Percentiles rank a stretch among this genome's conserved stretches.
Evolutionary conservation across 2,113 vertebrate genomes (phyloP).

Genomic region (Oophaga pumilio): DNA sequence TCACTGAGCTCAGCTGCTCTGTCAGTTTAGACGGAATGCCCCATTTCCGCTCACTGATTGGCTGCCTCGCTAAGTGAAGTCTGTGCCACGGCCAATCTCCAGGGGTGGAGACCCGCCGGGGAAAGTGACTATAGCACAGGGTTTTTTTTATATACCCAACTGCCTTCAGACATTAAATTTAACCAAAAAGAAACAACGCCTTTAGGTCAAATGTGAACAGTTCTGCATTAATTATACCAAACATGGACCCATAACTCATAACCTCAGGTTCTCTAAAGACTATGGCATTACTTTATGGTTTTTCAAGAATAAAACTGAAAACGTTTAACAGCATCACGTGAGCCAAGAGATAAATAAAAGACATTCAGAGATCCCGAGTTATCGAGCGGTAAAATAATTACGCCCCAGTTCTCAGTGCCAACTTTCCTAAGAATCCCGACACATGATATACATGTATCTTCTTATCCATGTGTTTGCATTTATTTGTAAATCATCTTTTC

Average conservation of each 20-base stretch:
- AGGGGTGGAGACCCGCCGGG: too few species aligned
- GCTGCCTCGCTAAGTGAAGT: too few species aligned
- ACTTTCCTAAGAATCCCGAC: constrained; percentile 22
- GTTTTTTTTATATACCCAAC: too few species aligned
- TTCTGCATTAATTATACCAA: neutral
- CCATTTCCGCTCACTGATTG: too few species aligned
- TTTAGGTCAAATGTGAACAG: neutral
- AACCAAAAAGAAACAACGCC: neutral
- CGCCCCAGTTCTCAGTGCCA: constrained; percentile 13
- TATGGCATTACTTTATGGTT: too few species aligned
- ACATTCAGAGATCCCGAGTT: neutral
- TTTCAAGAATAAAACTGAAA: neutral
- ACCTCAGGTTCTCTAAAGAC: neutral
- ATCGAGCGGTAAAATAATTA: constrained; percentile 43
- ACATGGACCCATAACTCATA: neutral
- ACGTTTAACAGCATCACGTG: neutral
- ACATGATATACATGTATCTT: constrained; percentile 57
- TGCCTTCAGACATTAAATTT: too few species aligned
- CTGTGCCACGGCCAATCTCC: too few species aligned
- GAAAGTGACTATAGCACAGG: too few species aligned
- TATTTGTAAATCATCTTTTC: constrained; percentile 67
- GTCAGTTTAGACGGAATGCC: too few species aligned
- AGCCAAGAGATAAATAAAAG: constrained; percentile 11
- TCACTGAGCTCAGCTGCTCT: too few species aligned
- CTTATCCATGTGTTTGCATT: constrained; percentile 59